These are phyloP conservation scores for Ctenopoma kingsleyae DNA, from an alignment of 2,797 vertebrate genomes.

Conservation along the genomic window DNA sequence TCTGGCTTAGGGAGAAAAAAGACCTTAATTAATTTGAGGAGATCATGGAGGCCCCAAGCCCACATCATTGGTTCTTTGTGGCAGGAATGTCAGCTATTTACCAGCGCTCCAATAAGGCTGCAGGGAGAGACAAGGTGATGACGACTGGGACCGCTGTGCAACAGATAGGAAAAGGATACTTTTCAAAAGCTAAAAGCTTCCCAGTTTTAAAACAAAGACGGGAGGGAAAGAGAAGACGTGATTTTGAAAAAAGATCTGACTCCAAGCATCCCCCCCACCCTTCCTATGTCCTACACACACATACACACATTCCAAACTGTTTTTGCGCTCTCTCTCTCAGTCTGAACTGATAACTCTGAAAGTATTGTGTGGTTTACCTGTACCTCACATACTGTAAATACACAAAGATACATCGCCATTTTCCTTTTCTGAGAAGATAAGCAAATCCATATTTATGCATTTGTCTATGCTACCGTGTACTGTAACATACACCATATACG, in stretches of 20 bases:
- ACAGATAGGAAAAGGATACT: constrained; percentile 88
- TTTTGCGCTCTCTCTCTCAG: constrained; percentile 47
- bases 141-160: constrained; percentile 80
- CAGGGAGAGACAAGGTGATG: constrained; percentile 85
- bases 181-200: constrained; percentile 92
- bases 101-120: constrained; percentile 76
- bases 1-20: constrained; percentile 68
- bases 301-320: constrained; percentile 76
- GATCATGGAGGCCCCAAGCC: constrained; percentile 76
- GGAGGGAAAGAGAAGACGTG: constrained; percentile 78
- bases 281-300: constrained; percentile 58
- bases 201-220: constrained; percentile 89
- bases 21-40: constrained; percentile 87
- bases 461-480: background rate
- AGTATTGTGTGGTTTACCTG: constrained; percentile 7
- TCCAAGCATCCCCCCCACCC: constrained; percentile 35
- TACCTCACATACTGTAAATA: background rate
- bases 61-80: constrained; percentile 86
- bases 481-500: background rate
- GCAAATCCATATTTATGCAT: background rate
- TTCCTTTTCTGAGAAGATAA: background rate
- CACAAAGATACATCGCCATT: background rate
- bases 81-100: constrained; percentile 90
- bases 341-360: constrained; percentile 11
- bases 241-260: constrained; percentile 84